Evolutionary conservation across 2,113 vertebrate genomes (phyloP), one percentile per base, ranked within the genome.

Genomic region (Vombatus ursinus): DNA sequence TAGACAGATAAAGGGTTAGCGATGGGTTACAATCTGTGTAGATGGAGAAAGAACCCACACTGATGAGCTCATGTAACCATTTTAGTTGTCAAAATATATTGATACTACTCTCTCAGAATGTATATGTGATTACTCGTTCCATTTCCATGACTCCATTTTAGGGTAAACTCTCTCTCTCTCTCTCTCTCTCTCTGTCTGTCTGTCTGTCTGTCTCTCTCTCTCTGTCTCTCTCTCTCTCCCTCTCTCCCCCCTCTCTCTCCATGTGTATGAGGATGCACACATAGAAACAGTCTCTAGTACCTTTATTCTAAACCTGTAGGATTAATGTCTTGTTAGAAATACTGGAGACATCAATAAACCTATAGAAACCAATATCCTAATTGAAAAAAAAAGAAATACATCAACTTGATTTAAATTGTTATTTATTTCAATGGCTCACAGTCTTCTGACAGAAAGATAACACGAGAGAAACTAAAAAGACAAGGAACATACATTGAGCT

Each of bases 351-450:
- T 25, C 47, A 53, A 92, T 53, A 31, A 53, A 51, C 10, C 50
- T 0, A 0, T 77, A 52, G 10, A 48, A 52, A 92, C 26, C 53
- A 14, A 8, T 26, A 90, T 92, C 8, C 11, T 92, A 90, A 19
- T 50, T 90, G 19, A 96, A 96, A 28, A 53, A 28, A 0, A 37
- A 26, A 54, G 94, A 0, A 91, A 6, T 19, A 2, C 91, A 49
- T 3, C 10, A 92, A 37, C 52, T 44, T 16, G 48, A 31, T 77
- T 91, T 54, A 91, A 51, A 97, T 44, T 92, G 95, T 92, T 11
- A 93, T 95, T 57, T 22, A 90, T 44, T 92, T 94, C 26, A 53
- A 94, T 24, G 91, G 28, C 90, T 95, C 0, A 0, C 44, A 26
- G 52, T 95, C 91, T 53, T 37, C 91, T 95, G 37, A 92, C 52